Evolutionary conservation across 2,113 vertebrate species (phyloP), one percentile per base, ranked within the genome.

Genomic region (Coptodon rendalli): DNA sequence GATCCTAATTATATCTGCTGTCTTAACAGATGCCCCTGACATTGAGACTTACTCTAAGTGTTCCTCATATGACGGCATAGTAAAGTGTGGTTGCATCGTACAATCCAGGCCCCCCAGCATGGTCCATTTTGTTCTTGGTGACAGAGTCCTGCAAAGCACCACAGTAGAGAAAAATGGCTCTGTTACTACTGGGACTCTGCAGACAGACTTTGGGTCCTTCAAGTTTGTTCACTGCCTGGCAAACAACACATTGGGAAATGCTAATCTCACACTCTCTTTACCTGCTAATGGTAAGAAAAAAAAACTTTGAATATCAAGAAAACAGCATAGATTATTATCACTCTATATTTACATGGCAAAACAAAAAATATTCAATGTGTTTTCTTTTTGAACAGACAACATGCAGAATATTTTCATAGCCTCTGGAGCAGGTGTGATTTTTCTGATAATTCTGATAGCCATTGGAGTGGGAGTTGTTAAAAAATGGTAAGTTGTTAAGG

Each of bases 1-100:
- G 17, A 13, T 40, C 12, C 22, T 14, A n/a, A 79, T 27, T 40
- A 8, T 4, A 36, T 76, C 6, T n/a, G 7, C 27, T 61, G 10
- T 90, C 14, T 3, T 40, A 56, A 36, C 86, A 97, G 96, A 95
- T 89, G 83, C 85, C 7, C 96, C 96, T 81, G 94, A 94, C 19
- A 68, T 24, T 40, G 11, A 22, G 36, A 40, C 34, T 68, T 9
- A 50, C 2, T 96, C 96, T 1, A 89, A 89, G 34, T 97, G 96
- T 36, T 92, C 79, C 17, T 31, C 12, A 14, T 71, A 86, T 1
- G 19, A 6, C 2, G 24, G 54, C 7, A 38, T 27, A 34, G 57
- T 93, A 4, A 94, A 84, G 11, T 97, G 96, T 66, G 29, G 89
- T 61, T 97, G 96, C 66, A 85, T 94, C 4, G 92, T 85, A 7